Base-by-base conservation (phyloP, 2,113 vertebrate species). In the Pithys albifrons region DNA sequence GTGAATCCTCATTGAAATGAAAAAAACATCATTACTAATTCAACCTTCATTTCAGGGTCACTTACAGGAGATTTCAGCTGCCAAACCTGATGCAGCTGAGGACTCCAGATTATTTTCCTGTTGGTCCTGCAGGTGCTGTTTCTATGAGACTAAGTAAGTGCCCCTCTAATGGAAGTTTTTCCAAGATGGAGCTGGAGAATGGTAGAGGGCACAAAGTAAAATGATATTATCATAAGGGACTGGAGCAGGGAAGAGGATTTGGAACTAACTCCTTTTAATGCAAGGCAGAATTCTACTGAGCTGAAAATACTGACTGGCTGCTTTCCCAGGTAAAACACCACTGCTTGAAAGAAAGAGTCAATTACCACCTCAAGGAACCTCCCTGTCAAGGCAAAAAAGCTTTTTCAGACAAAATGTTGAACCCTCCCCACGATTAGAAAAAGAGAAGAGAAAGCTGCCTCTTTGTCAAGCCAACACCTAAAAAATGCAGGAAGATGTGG, bases 331-430 rank as follows among this genome's bases (percentile, higher is more conserved):
- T 93, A 93, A 93, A 95, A 89, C 7, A 3, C 48, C 79, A 66
- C 28, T 61, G 88, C 91, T 57, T 82, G 65, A 75, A 93, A 91
- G 70, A 64, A 54, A 54, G 67, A 73, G 78, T 91, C 76, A 81
- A 31, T 79, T 86, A 70, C 55, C 58, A 52, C 92, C 88, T 88
- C 83, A 43, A 93, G 91, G 72, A 95, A 96, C 75, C 83, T 80
- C 46, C 52, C 93, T 48, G 51, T 45, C 1, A 17, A 83, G 82
- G 76, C 37, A 82, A 79, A 85, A 93, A 79, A 62, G 28, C 52
- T 64, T 31, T 81, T 94, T 81, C 82, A 88, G 79, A 83, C 13
- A 6, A 58, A 4, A 39, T 72, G 81, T 35, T 84, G 78, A 96
- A 51, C 52, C 29, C 39, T 72, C 52, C 49, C 54, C n/a, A 9